Evolutionary conservation across 2,888 invertebrate species (phyloP), one percentile per base, ranked within the genome.

Genomic region (Caenorhabditis drosophilae): DNA sequence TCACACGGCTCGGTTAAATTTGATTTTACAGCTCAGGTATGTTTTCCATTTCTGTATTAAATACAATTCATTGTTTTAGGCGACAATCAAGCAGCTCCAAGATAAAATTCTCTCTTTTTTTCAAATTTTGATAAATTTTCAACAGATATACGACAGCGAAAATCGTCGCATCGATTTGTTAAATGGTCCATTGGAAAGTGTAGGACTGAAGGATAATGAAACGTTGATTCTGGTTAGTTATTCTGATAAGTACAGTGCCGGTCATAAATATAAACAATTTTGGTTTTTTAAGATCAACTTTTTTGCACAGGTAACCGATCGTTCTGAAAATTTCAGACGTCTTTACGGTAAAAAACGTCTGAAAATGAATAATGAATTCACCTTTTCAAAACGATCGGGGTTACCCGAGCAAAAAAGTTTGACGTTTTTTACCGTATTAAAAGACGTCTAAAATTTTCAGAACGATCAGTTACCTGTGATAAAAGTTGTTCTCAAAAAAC

Each of bases 21-120:
- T 41, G 1, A 41, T 1, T 41, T 41, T n/a, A 7, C 7, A 41
- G 41, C 41, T 41, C 41, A 48, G 48, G 48, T 48, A 16, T 48
- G 48, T 18, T 48, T 48, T 20, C 20, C 34, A 11, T 35, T 48
- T 20, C 12, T 48, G 31, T 26, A 50, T 18, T 25, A 35, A 50
- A 31, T 41, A 26, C 20, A 11, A 50, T 50, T 50, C 41, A 25
- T 56, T 56, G 44, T 40, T 56, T 56, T 49, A 56, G 56, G 41
- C 48, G 25, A 49, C 56, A 56, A 44, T 56, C 44, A 25, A 56
- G 34, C 27, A 44, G 36, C 26, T 56, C 23, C 16, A 41, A 16
- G 26, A 53, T 26, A 41, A 31, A 35, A 53, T 53, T 26, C 23
- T 36, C 26, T 53, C 53, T 34, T 36, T 34, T 36, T 56, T 38